A percentile compares a stretch with the other conserved stretches of the same genome.
Evolutionary conservation across 2,113 vertebrate species (phyloP).

Genomic region (Myanophis thanlyinensis): DNA sequence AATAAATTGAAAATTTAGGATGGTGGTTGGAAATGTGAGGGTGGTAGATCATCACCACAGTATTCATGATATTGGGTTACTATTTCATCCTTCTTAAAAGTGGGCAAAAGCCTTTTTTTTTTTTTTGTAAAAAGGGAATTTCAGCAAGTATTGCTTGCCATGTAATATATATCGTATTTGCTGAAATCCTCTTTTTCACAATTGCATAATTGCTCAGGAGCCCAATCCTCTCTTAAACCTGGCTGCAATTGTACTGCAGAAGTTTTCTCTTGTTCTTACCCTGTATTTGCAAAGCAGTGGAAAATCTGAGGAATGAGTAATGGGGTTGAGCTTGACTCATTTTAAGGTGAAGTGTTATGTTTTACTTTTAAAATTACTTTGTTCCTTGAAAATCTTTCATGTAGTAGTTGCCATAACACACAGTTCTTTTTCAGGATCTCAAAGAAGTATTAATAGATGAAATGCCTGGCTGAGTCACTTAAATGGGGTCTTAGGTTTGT

Average conservation of each 20-base stretch:
- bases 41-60: neutral
- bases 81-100: neutral
- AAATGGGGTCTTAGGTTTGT: neutral
- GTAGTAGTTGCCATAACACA: neutral
- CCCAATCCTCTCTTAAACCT: neutral
- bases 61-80: neutral
- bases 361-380: neutral
- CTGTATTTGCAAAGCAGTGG: neutral
- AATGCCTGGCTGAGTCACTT: neutral
- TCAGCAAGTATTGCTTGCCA: neutral
- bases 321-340: neutral
- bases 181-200: neutral
- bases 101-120: neutral
- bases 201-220: neutral
- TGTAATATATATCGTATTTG: neutral
- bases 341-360: neutral
- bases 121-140: neutral
- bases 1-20: neutral
- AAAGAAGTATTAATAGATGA: neutral
- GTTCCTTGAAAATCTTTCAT: neutral
- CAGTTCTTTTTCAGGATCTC: neutral
- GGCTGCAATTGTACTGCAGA: neutral
- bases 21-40: neutral
- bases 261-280: neutral
- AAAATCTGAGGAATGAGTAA: neutral